Conservation (phyloP, 2,113 vertebrate genomes). For the Phaethornis superciliosus region DNA sequence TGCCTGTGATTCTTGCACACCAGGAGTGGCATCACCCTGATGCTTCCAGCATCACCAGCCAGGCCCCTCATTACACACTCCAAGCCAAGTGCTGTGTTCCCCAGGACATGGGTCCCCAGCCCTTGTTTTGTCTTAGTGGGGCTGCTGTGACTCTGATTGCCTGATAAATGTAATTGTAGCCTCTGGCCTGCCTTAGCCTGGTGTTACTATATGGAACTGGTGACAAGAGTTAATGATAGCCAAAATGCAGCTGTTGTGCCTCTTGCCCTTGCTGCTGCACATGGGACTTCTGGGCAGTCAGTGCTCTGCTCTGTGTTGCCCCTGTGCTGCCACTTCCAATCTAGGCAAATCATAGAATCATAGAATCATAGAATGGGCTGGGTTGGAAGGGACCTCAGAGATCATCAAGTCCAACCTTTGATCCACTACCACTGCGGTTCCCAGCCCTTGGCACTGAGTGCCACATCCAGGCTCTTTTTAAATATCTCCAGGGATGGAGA, state of each 20-base stretch:
- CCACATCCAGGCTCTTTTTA: no score
- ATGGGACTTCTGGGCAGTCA: background rate
- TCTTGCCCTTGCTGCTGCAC: background rate
- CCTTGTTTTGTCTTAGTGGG: background rate
- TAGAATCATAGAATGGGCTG: no score
- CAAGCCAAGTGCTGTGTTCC: rapidly evolving
- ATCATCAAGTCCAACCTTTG: no score
- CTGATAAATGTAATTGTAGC: conserved; percentile 37
- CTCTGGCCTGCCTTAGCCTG: conserved; percentile 1
- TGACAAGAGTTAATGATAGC: background rate
- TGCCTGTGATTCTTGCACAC: background rate
- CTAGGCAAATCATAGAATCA: no score
- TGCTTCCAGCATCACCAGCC: background rate
- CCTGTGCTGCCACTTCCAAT: rapidly evolving
- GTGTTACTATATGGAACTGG: background rate
- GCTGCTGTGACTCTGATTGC: conserved; percentile 10
- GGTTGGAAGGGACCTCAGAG: no score
- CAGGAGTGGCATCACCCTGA: background rate
- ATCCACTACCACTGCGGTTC: no score
- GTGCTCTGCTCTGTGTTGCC: rapidly evolving
- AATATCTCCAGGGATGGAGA: no score
- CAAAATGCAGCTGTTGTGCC: background rate
- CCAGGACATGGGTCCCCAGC: background rate
- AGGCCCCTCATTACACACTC: background rate
- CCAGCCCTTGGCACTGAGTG: no score